A percentile compares a stretch with the other conserved stretches of the same genome.
Evolutionary conservation across 2,113 vertebrate genomes (phyloP).

Genomic region (Nesogale talazaci): DNA sequence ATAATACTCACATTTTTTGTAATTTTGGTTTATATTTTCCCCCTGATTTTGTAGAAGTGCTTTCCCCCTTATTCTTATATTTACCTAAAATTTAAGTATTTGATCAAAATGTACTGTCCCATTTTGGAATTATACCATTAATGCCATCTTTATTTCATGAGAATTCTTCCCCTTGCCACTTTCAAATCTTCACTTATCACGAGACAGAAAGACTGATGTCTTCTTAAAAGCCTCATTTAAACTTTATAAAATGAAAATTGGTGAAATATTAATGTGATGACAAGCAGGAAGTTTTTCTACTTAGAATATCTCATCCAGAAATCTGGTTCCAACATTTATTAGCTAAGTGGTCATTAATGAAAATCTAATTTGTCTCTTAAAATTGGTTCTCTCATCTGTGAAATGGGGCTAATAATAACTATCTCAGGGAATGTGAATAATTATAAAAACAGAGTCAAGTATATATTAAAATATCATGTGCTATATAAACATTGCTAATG

Average conservation of each 20-base stretch:
- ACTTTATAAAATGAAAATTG: conserved; percentile 25
- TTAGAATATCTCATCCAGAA: conserved; percentile 2
- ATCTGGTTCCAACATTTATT: background rate
- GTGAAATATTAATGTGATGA: conserved; percentile 30
- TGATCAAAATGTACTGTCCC: no score
- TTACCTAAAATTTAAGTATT: no score
- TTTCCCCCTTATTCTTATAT: no score
- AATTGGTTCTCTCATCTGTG: conserved; percentile 8
- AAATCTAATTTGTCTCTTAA: conserved; percentile 2
- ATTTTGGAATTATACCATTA: background rate
- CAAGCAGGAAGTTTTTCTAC: conserved; percentile 2
- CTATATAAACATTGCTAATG: no score
- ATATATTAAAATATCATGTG: background rate
- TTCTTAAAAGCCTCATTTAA: background rate
- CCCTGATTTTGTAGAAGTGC: no score
- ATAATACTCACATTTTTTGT: no score
- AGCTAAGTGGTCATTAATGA: conserved; percentile 10
- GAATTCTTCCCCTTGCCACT: background rate
- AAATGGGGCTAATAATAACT: conserved; percentile 31
- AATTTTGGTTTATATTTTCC: no score
- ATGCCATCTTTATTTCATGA: background rate
- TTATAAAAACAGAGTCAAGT: background rate
- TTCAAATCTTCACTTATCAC: conserved; percentile 39
- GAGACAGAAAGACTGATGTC: conserved; percentile 15
- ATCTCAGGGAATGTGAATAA: background rate